Evolutionary conservation across 2,888 invertebrate genomes (phyloP), one percentile per base, ranked within the genome.

Genomic region (Oeneis ivallda): DNA sequence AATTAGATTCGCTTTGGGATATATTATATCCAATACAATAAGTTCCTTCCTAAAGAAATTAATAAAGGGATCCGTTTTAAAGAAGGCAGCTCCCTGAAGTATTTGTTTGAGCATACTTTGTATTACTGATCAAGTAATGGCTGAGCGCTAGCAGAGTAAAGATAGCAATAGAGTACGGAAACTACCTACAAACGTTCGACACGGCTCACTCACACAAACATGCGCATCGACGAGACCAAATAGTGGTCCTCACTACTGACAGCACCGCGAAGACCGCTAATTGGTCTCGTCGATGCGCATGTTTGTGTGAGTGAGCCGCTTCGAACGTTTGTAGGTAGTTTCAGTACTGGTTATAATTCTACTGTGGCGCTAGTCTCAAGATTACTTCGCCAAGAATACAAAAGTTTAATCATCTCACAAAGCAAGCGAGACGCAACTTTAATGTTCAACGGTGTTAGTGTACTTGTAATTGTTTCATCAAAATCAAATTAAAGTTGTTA

Each of bases 331-430:
- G n/a, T n/a, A n/a, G n/a, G n/a, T n/a, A n/a, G n/a, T n/a, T n/a
- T n/a, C n/a, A n/a, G n/a, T n/a, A n/a, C n/a, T n/a, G n/a, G n/a
- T n/a, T n/a, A n/a, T n/a, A n/a, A n/a, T n/a, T n/a, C n/a, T n/a
- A 34, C 4, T 34, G 4, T 34, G 6, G 32, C 32, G 2, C 41
- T 26, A 13, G 43, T 32, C 43, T 45, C 26, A 43, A 43, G 57
- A 43, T 43, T 57, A 32, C 57, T 1, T 19, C 26, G 13, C 15
- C 7, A 13, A n/a, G 43, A 19, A 57, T 43, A 19, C 17, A 43
- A 57, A 43, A 57, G 43, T 57, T 57, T 43, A 57, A 57, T 45
- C 17, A 57, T 26, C 57, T 32, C 26, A 9, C 43, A 57, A 57
- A 57, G 41, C 13, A 26, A 32, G 43, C n/a, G 19, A 57, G n/a